Percentiles rank a stretch among this genome's conserved stretches.
phyloP scores from a whole-genome alignment of 1,140 invertebrate genomes.

The Calliphora vicina region DNA sequence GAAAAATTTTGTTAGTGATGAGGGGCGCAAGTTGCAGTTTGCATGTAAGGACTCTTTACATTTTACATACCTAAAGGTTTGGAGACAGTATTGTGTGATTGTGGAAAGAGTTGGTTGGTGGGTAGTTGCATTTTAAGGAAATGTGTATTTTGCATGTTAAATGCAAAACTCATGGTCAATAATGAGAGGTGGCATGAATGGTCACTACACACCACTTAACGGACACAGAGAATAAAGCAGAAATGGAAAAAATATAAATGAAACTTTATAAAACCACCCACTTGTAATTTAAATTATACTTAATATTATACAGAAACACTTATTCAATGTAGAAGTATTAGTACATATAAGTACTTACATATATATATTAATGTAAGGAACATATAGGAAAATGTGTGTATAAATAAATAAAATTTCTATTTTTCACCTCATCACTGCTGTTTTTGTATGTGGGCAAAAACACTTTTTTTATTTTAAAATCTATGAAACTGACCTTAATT shows the following conservation, averaged over 20 bases:
- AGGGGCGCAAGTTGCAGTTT: neutral
- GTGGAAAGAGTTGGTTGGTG: neutral
- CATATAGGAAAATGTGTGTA: too few relatives aligned
- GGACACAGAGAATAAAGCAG: neutral
- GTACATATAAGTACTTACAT: too few relatives aligned
- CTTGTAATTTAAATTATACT: slow-evolving; percentile 11
- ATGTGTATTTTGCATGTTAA: slow-evolving; percentile 31
- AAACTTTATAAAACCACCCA: neutral
- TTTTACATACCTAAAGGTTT: neutral
- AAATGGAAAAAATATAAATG: neutral
- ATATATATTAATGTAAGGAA: too few relatives aligned
- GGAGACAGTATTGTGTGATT: neutral
- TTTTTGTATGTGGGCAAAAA: too few relatives aligned
- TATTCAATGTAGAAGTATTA: too few relatives aligned
- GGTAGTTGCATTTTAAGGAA: slow-evolving; percentile 8
- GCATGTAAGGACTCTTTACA: neutral
- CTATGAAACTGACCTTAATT: too few relatives aligned
- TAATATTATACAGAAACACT: neutral
- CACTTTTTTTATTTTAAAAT: too few relatives aligned
- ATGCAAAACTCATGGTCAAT: slow-evolving; percentile 33
- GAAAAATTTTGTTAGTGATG: neutral
- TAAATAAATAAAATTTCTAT: slow-evolving; percentile 20
- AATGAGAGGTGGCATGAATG: neutral
- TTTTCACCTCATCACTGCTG: neutral
- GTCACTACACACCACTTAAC: neutral